Conservation (phyloP, 2,888 invertebrate species). For the Dermolepida albohirtum region DNA sequence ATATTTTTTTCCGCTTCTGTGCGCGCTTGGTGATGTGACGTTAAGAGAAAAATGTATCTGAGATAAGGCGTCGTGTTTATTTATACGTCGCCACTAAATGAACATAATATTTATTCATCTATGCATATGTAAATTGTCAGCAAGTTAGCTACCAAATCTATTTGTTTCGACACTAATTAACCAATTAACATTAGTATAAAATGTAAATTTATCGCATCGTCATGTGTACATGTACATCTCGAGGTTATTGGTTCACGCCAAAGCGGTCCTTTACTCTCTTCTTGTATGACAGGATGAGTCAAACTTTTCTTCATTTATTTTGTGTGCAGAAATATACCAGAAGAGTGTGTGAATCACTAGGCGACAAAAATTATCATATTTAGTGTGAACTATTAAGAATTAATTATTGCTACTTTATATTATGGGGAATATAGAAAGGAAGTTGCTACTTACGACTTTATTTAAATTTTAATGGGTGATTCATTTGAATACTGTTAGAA, state of each 20-base stretch:
- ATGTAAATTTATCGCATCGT: conserved; percentile 19
- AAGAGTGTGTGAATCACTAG: conserved; percentile 6
- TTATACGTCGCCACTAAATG: conserved; percentile 15
- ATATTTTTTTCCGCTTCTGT: conserved; percentile 19
- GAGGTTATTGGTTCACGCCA: conserved; percentile 7
- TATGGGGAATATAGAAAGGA: too few relatives aligned
- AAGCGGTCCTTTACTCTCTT: conserved; percentile 2
- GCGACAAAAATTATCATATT: conserved; percentile 4
- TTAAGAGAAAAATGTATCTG: conserved; percentile 12
- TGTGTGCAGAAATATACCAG: background rate
- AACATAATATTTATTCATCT: conserved; percentile 22
- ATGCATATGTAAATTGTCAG: conserved; percentile 16
- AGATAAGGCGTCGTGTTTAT: conserved; percentile 27
- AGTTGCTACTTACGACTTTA: too few relatives aligned
- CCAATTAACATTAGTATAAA: conserved; percentile 18
- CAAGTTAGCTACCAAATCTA: conserved; percentile 18
- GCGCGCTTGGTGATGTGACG: conserved; percentile 7
- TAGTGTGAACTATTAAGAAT: too few relatives aligned
- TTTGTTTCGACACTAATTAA: conserved; percentile 10
- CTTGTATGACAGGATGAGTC: background rate
- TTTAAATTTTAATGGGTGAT: too few relatives aligned
- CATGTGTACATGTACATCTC: background rate
- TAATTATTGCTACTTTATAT: too few relatives aligned
- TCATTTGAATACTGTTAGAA: too few relatives aligned
- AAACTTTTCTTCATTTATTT: conserved; percentile 3